Evolutionary conservation across 2,113 vertebrate species (phyloP).

Genomic region (Oryzias woworae): DNA sequence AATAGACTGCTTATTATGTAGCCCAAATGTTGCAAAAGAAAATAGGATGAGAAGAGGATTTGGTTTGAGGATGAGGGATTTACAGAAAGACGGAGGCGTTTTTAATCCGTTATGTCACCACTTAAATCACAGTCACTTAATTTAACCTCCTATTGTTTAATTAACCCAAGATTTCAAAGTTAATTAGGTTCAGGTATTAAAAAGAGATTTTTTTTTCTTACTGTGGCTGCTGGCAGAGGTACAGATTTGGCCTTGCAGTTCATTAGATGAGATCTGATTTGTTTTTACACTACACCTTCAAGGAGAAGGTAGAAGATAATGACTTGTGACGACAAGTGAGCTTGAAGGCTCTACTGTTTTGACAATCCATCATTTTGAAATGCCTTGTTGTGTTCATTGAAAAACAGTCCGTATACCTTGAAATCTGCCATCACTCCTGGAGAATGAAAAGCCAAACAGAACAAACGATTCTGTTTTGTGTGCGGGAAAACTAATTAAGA

Average conservation of each 20-base stretch:
- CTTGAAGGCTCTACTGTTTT: conserved; percentile 16
- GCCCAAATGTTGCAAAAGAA: conserved; percentile 28
- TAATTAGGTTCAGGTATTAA: conserved; percentile 78
- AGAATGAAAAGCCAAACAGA: conserved; percentile 34
- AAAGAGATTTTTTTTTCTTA: conserved; percentile 58
- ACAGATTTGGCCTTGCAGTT: conserved; percentile 21
- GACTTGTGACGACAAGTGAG: not conserved
- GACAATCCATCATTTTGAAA: conserved; percentile 24
- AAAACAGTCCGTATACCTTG: conserved; percentile 34
- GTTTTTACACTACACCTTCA: conserved; percentile 46
- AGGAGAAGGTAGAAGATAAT: conserved; percentile 17
- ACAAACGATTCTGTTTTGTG: conserved; percentile 49
- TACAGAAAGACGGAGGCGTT: conserved; percentile 41
- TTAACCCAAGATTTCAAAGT: conserved; percentile 75
- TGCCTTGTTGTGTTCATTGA: conserved; percentile 6
- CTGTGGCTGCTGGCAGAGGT: conserved; percentile 41
- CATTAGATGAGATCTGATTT: conserved; percentile 54
- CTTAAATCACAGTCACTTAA: conserved; percentile 74
- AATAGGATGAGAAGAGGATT: conserved; percentile 40
- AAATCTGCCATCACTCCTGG: conserved; percentile 32
- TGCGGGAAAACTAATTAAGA: conserved; percentile 58
- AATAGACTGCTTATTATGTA: not conserved
- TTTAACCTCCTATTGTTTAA: conserved; percentile 78
- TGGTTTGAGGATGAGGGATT: conserved; percentile 53
- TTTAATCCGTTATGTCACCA: conserved; percentile 64